Evolutionary conservation across 2,888 invertebrate species (phyloP).

Genomic region (Leucophora obtusa): DNA sequence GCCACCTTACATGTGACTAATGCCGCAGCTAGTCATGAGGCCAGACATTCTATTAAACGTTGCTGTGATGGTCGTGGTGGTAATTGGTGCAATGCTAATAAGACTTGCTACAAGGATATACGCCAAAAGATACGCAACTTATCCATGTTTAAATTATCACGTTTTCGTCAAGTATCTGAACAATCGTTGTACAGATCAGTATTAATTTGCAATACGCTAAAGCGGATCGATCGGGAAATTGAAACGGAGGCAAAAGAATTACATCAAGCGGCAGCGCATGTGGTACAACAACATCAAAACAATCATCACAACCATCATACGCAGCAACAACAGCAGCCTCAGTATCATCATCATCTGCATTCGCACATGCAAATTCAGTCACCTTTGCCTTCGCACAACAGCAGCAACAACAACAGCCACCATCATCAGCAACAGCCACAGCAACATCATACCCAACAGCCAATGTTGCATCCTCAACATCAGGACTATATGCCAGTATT

Average conservation of each 20-base stretch:
- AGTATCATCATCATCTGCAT: conserved; percentile 68
- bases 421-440: conserved; percentile 68
- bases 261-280: conserved; percentile 77
- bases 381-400: conserved; percentile 56
- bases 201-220: conserved; percentile 94
- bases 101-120: conserved; percentile 90
- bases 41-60: conserved; percentile 78
- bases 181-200: conserved; percentile 93
- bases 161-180: conserved; percentile 92
- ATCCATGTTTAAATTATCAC: conserved; percentile 93
- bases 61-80: conserved; percentile 85
- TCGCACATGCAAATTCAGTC: conserved; percentile 65
- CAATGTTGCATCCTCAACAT: conserved; percentile 68
- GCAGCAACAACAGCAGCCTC: conserved; percentile 67
- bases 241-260: conserved; percentile 82
- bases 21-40: conserved; percentile 70
- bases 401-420: conserved; percentile 44
- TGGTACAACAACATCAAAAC: conserved; percentile 73
- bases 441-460: conserved; percentile 68
- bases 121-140: conserved; percentile 93
- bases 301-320: conserved; percentile 70
- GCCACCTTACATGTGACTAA: conserved; percentile 51
- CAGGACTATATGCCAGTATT: conserved; percentile 75
- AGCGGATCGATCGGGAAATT: conserved; percentile 93
- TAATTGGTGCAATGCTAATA: conserved; percentile 86